Percentiles rank a stretch among this genome's conserved stretches.
Conservation (phyloP, 2,888 invertebrate genomes). For the Tipula helvola region DNA sequence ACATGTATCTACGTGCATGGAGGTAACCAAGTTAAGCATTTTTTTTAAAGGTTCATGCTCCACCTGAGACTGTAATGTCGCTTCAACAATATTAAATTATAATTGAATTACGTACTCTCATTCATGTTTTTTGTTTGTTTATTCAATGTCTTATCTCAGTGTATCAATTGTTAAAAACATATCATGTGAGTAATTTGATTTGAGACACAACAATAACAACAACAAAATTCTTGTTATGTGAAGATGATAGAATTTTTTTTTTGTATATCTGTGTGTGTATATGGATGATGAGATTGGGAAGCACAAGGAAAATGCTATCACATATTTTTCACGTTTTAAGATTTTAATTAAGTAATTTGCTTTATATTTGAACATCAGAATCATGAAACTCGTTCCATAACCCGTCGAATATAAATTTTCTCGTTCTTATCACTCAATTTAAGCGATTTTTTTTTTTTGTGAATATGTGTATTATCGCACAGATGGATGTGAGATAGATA, state of each 20-base stretch:
- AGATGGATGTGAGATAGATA: background rate
- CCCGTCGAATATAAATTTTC: background rate
- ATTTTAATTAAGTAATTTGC: background rate
- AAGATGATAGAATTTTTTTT: background rate
- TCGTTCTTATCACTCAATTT: background rate
- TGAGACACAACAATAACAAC: background rate
- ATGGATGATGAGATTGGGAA: background rate
- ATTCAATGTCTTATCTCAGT: background rate
- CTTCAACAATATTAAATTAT: background rate
- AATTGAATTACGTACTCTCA: background rate
- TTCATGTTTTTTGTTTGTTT: background rate
- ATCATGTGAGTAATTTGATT: conserved; percentile 4
- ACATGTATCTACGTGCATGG: background rate
- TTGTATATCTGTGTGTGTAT: background rate
- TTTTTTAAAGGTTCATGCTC: background rate
- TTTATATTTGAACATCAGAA: background rate
- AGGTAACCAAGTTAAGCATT: background rate
- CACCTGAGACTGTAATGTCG: background rate
- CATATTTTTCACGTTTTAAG: background rate
- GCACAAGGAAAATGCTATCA: background rate
- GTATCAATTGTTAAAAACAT: background rate
- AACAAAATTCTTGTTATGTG: background rate
- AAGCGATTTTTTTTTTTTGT: background rate
- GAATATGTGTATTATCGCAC: background rate
- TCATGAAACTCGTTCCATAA: background rate